Conservation (phyloP, 2,888 invertebrate species). For the Nymphalis urticae region DNA sequence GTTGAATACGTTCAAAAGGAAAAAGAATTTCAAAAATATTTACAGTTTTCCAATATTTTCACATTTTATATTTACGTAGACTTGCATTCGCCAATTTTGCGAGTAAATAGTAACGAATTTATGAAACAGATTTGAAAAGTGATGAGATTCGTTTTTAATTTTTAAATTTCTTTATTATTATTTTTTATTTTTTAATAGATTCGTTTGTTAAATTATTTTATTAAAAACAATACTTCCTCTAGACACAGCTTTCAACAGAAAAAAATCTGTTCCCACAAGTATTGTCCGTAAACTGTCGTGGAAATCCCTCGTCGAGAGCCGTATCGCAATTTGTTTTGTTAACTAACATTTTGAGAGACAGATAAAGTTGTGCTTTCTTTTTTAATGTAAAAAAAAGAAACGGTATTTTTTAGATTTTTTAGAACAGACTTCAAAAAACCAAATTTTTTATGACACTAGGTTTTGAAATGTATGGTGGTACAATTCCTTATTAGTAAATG, state of each 20-base stretch:
- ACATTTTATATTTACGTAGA: no score
- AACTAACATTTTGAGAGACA: slow-evolving; percentile 6
- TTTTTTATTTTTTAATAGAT: no score
- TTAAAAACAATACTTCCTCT: background rate
- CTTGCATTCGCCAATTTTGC: no score
- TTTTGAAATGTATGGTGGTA: background rate
- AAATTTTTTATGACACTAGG: background rate
- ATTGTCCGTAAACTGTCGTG: slow-evolving; percentile 15
- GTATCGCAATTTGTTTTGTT: slow-evolving; percentile 14
- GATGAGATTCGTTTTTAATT: no score
- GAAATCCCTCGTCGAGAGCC: slow-evolving; percentile 13
- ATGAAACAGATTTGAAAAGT: no score
- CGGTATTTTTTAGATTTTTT: background rate
- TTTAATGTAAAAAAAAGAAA: background rate
- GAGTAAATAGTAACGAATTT: no score
- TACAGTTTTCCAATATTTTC: no score
- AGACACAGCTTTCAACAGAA: background rate
- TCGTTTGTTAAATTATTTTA: background rate
- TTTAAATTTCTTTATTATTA: no score
- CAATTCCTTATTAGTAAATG: no score
- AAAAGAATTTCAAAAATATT: background rate
- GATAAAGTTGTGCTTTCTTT: background rate
- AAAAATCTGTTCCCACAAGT: background rate
- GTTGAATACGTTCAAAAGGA: background rate
- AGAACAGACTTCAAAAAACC: no score